These are phyloP conservation scores for Turritopsis dohrnii DNA, from an alignment of 30 jellyfish, hydroid and myxozoan genomes.

Conservation along the genomic window DNA sequence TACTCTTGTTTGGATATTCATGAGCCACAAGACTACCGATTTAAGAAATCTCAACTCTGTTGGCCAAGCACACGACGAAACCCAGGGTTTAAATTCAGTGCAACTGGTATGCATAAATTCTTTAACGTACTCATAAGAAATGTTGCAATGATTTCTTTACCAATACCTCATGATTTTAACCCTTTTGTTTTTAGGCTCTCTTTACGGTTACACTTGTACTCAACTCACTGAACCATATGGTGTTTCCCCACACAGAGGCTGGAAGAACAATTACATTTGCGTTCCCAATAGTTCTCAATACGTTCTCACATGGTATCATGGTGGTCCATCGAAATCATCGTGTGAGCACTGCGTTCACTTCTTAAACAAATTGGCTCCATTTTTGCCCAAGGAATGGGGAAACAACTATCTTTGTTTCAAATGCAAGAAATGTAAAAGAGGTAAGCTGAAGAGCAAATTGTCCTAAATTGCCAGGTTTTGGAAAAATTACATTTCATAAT, in stretches of 20 bases:
- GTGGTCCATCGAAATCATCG: not conserved
- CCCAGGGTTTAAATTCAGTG: slow-evolving; percentile 14
- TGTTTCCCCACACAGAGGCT: slow-evolving; percentile 1
- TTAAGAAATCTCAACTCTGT: not conserved
- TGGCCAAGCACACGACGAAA: not conserved
- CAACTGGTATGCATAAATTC: not conserved
- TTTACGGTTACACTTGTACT: not conserved
- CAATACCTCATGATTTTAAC: not conserved
- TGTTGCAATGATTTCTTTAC: not conserved
- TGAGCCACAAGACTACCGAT: slow-evolving; percentile 6
- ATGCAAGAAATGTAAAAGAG: slow-evolving; percentile 7
- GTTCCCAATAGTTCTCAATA: slow-evolving; percentile 1
- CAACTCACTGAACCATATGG: not conserved
- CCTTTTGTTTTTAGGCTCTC: not conserved
- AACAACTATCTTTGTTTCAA: slow-evolving; percentile 6
- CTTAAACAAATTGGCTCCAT: not conserved
- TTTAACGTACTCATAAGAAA: not conserved
- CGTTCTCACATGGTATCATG: not conserved
- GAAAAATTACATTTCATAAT: no score
- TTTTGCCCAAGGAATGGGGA: not conserved
- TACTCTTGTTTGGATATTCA: slow-evolving; percentile 2
- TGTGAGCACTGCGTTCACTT: slow-evolving; percentile 1
- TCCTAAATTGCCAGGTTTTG: no score
- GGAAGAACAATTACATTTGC: slow-evolving; percentile 16
- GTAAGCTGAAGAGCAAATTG: slow-evolving; percentile 3